Evolutionary conservation across 2,113 vertebrate genomes (phyloP), one percentile per base, ranked within the genome.

Genomic region (Cyanocitta stelleri): DNA sequence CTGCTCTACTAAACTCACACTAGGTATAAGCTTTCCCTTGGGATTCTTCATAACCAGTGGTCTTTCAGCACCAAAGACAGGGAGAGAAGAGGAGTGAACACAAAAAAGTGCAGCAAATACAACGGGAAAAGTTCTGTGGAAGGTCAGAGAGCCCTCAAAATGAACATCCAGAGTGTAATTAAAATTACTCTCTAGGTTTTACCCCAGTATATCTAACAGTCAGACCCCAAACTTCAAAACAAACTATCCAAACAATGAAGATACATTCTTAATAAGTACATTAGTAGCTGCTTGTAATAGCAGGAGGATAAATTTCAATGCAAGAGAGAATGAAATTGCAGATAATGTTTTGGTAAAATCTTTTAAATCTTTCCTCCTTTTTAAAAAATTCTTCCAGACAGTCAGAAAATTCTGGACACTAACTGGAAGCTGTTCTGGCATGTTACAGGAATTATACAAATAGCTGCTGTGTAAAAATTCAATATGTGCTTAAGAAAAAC

Each of bases 401-500:
- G 22, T 41, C 56, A 93, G 43, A 91, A 88, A 72, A 80, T 94
- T 73, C 61, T 79, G 58, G 32, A 44, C 44, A 52, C 30, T 72
- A 90, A 59, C 39, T 89, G 83, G 91, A 91, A 93, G 39, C 27
- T 77, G 67, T 58, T 71, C 63, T 92, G 43, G 39, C 44, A 46
- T 3, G 4, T 66, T 95, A 63, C 52, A 82, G 68, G 78, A 96
- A 73, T 13, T 22, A 32, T 44, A 79, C 66, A 68, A 90, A 68
- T 59, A 84, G 22, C 32, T 88, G 72, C 78, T 67, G 10, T 62
- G 74, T 80, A 75, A 95, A 92, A 86, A 71, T 91, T 85, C 75
- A 88, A 19, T 69, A 37, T 77, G 84, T 26, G 29, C 78, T 79
- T 61, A 94, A 71, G 75, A 85, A 54, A 32, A 92, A 71, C 24